Conservation (phyloP, 2,113 vertebrate species). For the Pampusana beccarii region DNA sequence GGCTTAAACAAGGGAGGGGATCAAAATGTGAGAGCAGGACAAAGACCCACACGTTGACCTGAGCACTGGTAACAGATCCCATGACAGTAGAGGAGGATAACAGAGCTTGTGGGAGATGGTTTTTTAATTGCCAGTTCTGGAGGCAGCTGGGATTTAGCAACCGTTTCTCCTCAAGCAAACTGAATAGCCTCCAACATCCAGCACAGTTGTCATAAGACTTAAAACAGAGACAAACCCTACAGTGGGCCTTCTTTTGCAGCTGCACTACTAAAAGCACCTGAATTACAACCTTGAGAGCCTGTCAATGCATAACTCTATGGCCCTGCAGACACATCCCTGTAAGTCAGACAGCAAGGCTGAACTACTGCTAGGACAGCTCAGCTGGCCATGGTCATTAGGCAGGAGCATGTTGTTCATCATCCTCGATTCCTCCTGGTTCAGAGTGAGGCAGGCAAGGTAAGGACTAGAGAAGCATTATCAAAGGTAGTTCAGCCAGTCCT, state of each 20-base stretch:
- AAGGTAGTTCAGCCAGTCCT: background rate
- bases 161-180: background rate
- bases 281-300: background rate
- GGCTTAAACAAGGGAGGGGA: background rate
- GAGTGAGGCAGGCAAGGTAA: background rate
- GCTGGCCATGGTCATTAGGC: background rate
- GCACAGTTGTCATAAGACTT: background rate
- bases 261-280: background rate
- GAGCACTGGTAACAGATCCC: background rate
- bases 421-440: background rate
- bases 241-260: background rate
- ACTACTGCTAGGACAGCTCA: background rate
- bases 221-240: background rate
- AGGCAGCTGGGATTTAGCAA: background rate
- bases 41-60: background rate
- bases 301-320: background rate
- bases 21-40: background rate
- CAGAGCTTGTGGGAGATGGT: background rate
- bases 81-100: background rate
- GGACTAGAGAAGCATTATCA: background rate
- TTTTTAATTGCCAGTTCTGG: background rate
- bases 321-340: background rate
- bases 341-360: background rate
- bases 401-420: background rate
- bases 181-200: background rate